phyloP scores from a whole-genome alignment of 1,140 invertebrate species.

The Hycleus phaleratus region DNA sequence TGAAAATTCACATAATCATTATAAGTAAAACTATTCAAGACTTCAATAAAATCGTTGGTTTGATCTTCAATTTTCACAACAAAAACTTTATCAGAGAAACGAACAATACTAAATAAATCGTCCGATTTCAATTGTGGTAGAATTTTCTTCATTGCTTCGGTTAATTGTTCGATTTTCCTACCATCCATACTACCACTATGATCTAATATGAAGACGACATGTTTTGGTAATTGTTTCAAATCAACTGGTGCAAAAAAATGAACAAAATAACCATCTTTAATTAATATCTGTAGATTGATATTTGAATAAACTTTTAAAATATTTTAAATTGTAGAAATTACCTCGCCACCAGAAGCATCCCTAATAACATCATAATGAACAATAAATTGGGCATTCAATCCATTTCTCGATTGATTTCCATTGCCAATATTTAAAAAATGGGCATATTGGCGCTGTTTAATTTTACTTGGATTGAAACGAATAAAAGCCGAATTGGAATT shows the following conservation, averaged over 20 bases:
- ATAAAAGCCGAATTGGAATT: constrained; percentile 33
- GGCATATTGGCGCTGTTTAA: constrained; percentile 42
- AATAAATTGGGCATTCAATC: constrained; percentile 53
- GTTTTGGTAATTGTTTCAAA: constrained; percentile 52
- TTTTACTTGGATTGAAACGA: constrained; percentile 43
- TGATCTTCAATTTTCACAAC: constrained; percentile 34
- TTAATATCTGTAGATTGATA: neutral
- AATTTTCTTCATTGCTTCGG: constrained; percentile 57
- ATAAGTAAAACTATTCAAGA: neutral
- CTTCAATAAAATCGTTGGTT: neutral
- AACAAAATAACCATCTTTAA: constrained; percentile 67
- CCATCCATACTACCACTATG: constrained; percentile 61
- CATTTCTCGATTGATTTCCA: constrained; percentile 36
- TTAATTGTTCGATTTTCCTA: constrained; percentile 53
- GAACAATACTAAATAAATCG: constrained; percentile 59
- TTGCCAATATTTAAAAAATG: constrained; percentile 18
- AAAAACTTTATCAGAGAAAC: constrained; percentile 47
- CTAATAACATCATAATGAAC: constrained; percentile 58
- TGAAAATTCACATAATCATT: constrained; percentile 23
- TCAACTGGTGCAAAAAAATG: constrained; percentile 61
- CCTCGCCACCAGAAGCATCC: constrained; percentile 45
- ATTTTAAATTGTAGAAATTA: constrained; percentile 28
- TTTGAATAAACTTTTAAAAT: neutral
- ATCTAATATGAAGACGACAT: constrained; percentile 63
- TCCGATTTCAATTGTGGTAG: constrained; percentile 49